Conservation (phyloP, 2,888 invertebrate species). For the Agrotis clavis region DNA sequence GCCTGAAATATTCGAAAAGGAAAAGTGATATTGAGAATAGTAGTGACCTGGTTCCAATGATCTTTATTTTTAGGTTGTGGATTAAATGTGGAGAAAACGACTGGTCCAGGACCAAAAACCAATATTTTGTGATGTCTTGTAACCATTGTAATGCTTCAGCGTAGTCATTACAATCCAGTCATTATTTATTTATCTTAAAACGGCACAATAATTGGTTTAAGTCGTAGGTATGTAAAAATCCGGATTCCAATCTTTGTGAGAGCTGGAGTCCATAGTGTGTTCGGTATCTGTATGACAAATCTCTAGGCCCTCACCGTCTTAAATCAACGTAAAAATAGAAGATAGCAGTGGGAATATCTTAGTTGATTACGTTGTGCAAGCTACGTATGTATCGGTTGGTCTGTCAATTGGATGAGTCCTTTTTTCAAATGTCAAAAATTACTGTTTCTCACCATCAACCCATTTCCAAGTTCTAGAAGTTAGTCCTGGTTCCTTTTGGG, state of each 20-base stretch:
- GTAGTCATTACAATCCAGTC: background rate
- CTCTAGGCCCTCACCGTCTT: too few relatives aligned
- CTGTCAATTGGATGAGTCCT: background rate
- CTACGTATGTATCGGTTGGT: background rate
- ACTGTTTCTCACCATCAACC: constrained; percentile 93
- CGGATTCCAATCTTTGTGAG: too few relatives aligned
- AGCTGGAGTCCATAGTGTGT: too few relatives aligned
- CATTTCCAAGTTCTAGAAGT: constrained; percentile 97
- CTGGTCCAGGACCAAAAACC: background rate
- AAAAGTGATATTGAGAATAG: background rate
- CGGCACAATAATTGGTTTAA: too few relatives aligned
- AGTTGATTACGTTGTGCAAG: background rate
- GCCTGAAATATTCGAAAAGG: constrained; percentile 85
- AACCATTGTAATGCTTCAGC: background rate
- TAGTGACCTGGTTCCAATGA: background rate
- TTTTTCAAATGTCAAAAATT: background rate
- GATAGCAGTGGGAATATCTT: background rate
- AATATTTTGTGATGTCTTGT: background rate
- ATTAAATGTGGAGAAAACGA: background rate
- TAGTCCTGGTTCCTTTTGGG: constrained; percentile 96
- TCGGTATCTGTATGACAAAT: too few relatives aligned
- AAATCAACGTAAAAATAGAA: too few relatives aligned
- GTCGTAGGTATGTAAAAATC: too few relatives aligned
- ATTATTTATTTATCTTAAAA: too few relatives aligned
- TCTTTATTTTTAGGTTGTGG: background rate